Evolutionary conservation across 2,797 vertebrate species (phyloP).

Genomic region (Molossus alvarezi): DNA sequence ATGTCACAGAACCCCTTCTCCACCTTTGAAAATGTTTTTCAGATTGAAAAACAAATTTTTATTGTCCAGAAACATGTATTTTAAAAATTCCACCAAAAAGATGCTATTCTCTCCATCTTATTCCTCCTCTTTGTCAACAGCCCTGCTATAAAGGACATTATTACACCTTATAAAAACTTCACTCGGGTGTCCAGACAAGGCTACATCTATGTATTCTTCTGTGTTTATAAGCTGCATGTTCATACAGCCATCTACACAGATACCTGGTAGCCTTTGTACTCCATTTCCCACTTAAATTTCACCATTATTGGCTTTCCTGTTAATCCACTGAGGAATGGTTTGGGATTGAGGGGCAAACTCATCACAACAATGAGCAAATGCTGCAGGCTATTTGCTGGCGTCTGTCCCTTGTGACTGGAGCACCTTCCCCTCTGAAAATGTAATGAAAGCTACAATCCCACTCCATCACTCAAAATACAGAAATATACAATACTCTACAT

Average conservation of each 20-base stretch:
- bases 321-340: conserved; percentile 98
- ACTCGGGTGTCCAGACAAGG: not conserved
- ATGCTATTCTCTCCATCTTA: conserved; percentile 95
- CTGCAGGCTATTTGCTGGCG: not conserved
- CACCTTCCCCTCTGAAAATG: conserved; percentile 29
- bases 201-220: not conserved
- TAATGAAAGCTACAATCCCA: conserved; percentile 36
- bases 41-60: conserved; percentile 84
- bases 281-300: conserved; percentile 99
- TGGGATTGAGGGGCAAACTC: conserved; percentile 99
- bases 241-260: conserved; percentile 99
- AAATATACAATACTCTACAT: not conserved
- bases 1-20: not conserved
- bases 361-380: not conserved
- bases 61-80: conserved; percentile 88
- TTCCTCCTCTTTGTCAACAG: conserved; percentile 99
- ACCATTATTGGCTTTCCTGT: conserved; percentile 99
- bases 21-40: not conserved
- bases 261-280: conserved; percentile 98
- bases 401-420: not conserved
- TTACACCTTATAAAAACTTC: conserved; percentile 93
- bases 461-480: conserved; percentile 14
- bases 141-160: conserved; percentile 99
- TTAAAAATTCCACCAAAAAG: conserved; percentile 63
- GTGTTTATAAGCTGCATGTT: conserved; percentile 95